A percentile compares a stretch with the other conserved stretches of the same genome.
These are phyloP conservation scores for Clarias platycephalus DNA, from an alignment of 2,797 vertebrate genomes.

Conservation along the genomic window DNA sequence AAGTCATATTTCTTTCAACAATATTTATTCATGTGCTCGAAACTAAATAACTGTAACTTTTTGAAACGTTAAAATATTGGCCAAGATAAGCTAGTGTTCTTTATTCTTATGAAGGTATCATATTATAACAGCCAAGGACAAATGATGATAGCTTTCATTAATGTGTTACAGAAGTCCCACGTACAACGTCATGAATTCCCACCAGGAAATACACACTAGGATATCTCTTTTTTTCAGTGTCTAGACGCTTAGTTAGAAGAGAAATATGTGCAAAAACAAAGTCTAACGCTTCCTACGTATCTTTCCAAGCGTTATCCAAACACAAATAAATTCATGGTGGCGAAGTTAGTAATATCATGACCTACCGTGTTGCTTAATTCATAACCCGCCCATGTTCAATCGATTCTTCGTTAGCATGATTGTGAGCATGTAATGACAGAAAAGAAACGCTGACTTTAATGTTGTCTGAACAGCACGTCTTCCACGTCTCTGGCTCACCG, in stretches of 20 bases:
- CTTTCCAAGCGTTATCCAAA: neutral
- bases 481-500: neutral
- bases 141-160: neutral
- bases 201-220: neutral
- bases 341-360: neutral
- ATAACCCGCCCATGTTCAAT: constrained; percentile 4
- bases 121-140: neutral
- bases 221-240: neutral
- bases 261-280: neutral
- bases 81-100: neutral
- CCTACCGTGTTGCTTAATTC: constrained; percentile 18
- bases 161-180: neutral
- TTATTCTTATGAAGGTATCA: neutral
- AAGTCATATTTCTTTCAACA: neutral
- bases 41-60: too few species aligned
- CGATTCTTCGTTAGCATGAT: neutral
- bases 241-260: neutral
- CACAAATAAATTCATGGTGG: neutral
- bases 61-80: neutral
- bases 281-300: neutral
- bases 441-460: neutral
- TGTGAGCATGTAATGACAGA: neutral
- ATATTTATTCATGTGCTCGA: neutral
- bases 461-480: neutral
- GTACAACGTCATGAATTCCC: neutral